Evolutionary conservation across 2,888 invertebrate species (phyloP).

Genomic region (Erpobdella octoculata): DNA sequence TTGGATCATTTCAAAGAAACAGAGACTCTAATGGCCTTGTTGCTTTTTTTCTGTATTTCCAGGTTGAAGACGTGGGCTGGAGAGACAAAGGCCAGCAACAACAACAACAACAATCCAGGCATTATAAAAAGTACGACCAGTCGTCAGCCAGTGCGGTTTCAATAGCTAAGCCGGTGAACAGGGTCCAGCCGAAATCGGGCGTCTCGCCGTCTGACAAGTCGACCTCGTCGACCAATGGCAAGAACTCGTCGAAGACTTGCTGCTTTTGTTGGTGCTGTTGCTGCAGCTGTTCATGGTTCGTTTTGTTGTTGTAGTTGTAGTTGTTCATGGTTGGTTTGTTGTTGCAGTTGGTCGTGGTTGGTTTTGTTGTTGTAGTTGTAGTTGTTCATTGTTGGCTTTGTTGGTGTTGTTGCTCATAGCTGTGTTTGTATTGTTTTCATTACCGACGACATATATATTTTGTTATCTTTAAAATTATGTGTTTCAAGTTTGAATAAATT

Average conservation of each 20-base stretch:
- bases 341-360: not conserved
- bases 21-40: too few relatives aligned
- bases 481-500: too few relatives aligned
- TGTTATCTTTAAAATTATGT: too few relatives aligned
- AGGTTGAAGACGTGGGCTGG: not conserved
- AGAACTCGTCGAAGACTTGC: slow-evolving; percentile 28
- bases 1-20: not conserved
- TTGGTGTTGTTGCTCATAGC: not conserved
- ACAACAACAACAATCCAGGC: not conserved
- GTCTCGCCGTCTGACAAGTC: not conserved
- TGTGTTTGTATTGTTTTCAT: not conserved
- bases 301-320: not conserved
- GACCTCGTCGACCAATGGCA: not conserved
- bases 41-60: too few relatives aligned
- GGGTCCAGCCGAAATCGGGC: not conserved
- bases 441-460: not conserved
- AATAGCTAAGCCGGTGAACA: not conserved
- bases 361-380: not conserved
- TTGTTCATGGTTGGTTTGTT: not conserved
- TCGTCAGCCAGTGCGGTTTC: not conserved
- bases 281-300: slow-evolving; percentile 31
- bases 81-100: not conserved
- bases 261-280: slow-evolving; percentile 33
- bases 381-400: not conserved
- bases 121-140: not conserved